These are phyloP conservation scores for Ostrea denselamellosa DNA, from an alignment of 1,140 invertebrate species.

Conservation along the genomic window DNA sequence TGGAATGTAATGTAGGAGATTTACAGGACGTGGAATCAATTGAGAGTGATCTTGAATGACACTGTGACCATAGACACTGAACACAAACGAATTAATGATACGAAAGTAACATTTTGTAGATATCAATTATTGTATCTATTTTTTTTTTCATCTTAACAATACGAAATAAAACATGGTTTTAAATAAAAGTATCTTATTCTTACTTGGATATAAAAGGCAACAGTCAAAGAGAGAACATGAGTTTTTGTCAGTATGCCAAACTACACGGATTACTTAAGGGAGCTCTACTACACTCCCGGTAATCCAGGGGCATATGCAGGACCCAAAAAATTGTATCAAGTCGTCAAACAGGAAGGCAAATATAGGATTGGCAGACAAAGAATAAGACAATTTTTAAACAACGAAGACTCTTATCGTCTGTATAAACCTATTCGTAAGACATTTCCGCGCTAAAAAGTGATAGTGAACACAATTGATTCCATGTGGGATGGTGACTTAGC, in stretches of 20 bases:
- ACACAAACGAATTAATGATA: too few relatives aligned
- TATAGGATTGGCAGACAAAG: constrained; percentile 42
- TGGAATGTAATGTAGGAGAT: constrained; percentile 24
- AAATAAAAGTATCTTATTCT: neutral
- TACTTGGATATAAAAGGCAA: neutral
- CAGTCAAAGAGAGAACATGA: neutral
- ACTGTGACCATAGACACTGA: neutral
- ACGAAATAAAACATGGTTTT: too few relatives aligned
- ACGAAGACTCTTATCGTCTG: constrained; percentile 35
- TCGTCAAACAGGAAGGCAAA: constrained; percentile 42
- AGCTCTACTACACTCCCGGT: constrained; percentile 41
- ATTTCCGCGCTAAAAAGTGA: constrained; percentile 38
- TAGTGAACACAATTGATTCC: constrained; percentile 40
- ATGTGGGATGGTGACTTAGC: constrained; percentile 46
- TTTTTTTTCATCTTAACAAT: too few relatives aligned
- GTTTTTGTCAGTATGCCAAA: constrained; percentile 14
- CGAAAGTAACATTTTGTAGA: too few relatives aligned
- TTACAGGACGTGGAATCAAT: neutral
- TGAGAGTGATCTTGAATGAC: constrained; percentile 2
- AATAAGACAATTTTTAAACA: constrained; percentile 28
- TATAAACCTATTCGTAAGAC: constrained; percentile 32
- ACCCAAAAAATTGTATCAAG: constrained; percentile 45
- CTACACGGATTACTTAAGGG: constrained; percentile 27
- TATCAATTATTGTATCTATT: too few relatives aligned
- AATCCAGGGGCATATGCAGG: constrained; percentile 46